Evolutionary conservation across 2,797 vertebrate species (phyloP).

Genomic region (Vipera latastei): DNA sequence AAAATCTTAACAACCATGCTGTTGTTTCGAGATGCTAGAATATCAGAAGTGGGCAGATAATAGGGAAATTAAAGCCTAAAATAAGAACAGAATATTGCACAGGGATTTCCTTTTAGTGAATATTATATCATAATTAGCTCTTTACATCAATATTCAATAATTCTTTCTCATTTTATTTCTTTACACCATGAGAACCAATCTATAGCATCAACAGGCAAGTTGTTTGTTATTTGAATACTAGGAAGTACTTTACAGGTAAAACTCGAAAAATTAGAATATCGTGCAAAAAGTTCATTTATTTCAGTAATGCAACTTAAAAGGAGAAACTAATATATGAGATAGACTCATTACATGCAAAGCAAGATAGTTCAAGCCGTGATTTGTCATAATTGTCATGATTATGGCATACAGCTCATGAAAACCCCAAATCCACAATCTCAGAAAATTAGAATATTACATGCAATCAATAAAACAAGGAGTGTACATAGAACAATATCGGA

Average conservation of each 20-base stretch:
- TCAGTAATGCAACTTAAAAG: no score
- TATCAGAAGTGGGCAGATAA: not conserved
- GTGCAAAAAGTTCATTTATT: no score
- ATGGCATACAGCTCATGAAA: no score
- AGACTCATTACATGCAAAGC: no score
- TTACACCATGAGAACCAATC: conserved; percentile 39
- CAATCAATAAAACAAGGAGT: no score
- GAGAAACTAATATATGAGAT: no score
- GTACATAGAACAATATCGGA: no score
- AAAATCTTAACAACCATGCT: not conserved
- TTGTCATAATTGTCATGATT: no score
- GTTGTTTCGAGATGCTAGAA: not conserved
- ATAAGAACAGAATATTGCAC: not conserved
- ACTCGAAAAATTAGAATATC: no score
- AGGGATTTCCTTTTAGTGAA: not conserved
- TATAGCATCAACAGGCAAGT: conserved; percentile 30
- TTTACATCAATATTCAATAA: conserved; percentile 22
- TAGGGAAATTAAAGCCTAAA: not conserved
- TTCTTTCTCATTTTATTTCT: conserved; percentile 9
- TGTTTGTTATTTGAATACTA: conserved; percentile 40
- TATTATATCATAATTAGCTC: not conserved
- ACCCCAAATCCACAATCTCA: no score
- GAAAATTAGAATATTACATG: no score
- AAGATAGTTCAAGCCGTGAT: no score
- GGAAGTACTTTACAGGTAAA: conserved; percentile 35